A percentile compares a stretch with the other conserved stretches of the same genome.
These are phyloP conservation scores for Allolobophora icterica DNA, from an alignment of 2,888 invertebrate species.

Conservation along the genomic window DNA sequence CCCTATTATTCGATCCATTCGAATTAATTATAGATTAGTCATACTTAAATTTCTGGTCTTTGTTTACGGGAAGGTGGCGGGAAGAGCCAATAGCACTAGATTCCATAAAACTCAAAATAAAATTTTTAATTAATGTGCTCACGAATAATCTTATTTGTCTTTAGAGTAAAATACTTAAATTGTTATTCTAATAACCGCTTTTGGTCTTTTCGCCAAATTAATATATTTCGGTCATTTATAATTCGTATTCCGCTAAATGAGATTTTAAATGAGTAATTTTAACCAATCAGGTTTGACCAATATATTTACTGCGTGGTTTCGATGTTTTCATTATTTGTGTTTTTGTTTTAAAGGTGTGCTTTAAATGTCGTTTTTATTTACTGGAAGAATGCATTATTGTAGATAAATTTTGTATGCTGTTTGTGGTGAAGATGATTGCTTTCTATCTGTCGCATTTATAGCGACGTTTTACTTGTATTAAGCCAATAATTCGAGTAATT, in stretches of 20 bases:
- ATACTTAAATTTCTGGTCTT: neutral
- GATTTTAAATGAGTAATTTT: neutral
- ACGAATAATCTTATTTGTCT: neutral
- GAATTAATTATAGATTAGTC: neutral
- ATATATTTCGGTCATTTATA: neutral
- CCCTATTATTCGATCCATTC: neutral
- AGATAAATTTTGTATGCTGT: neutral
- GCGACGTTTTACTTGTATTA: neutral
- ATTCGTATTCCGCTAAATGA: neutral
- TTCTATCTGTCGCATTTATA: neutral
- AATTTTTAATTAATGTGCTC: neutral
- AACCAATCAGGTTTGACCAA: neutral
- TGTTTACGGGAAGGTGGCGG: neutral
- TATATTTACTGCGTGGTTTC: neutral
- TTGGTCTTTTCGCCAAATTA: neutral
- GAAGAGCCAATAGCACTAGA: neutral
- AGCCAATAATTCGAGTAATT: neutral
- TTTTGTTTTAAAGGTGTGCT: slow-evolving; percentile 28
- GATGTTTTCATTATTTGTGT: slow-evolving; percentile 22
- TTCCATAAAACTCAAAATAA: neutral
- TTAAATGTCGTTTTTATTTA: slow-evolving; percentile 23
- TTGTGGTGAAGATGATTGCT: neutral
- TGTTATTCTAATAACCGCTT: neutral
- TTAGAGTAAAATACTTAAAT: neutral
- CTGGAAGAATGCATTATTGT: neutral